Percentiles rank a stretch among this genome's conserved stretches.
Conservation (phyloP, 2,888 invertebrate species). For the Pseudococcus jackbeardsleyi region DNA sequence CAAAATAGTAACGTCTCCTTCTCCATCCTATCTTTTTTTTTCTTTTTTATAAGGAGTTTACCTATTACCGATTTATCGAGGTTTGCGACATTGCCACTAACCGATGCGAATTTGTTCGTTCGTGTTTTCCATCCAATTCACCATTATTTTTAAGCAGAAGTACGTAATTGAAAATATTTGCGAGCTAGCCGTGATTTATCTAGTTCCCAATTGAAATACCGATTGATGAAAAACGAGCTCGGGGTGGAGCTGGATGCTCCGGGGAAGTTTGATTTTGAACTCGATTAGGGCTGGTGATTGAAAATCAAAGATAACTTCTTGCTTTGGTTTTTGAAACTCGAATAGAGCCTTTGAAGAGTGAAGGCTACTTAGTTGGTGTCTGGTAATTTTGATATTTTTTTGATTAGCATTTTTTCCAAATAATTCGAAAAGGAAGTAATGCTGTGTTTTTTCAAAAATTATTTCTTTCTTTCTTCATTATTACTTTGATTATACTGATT, state of each 20-base stretch:
- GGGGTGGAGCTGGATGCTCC: neutral
- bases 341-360: no score
- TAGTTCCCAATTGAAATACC: neutral
- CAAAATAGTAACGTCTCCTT: conserved; percentile 40
- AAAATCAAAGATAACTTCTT: no score
- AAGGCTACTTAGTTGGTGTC: no score
- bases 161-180: neutral
- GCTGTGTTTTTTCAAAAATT: no score
- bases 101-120: conserved; percentile 25
- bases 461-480: no score
- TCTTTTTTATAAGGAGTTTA: neutral
- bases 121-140: conserved; percentile 46
- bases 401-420: no score
- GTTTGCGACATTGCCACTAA: conserved; percentile 42
- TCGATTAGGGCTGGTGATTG: no score
- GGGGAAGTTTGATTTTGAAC: neutral
- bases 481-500: no score
- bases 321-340: no score
- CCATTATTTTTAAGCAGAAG: conserved; percentile 16
- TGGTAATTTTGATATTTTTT: no score
- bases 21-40: neutral
- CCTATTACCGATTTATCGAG: neutral
- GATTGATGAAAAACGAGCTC: conserved; percentile 24
- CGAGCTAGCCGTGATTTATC: conserved; percentile 22
- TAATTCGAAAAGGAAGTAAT: no score